Evolutionary conservation across 2,113 vertebrate genomes (phyloP), one percentile per base, ranked within the genome.

Genomic region (Hemichromis elongatus): DNA sequence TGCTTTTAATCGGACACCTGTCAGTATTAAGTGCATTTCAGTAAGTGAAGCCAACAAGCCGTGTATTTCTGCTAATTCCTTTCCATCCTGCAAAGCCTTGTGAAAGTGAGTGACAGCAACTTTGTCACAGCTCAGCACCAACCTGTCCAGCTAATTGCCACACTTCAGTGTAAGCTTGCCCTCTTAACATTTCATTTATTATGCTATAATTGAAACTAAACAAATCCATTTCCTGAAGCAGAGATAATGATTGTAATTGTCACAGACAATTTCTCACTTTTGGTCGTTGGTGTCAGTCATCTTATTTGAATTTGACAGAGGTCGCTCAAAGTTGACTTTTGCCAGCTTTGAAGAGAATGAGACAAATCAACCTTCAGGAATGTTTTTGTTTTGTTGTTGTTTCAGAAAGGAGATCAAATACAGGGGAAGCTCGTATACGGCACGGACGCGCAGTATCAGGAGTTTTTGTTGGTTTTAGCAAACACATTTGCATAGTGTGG

Each of bases 261-360:
- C 89, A 78, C 66, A 82, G 85, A 89, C 40, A 50, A 37, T 92
- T 68, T 63, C 83, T 91, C 88, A 85, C 47, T 35, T 47, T 35
- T 26, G 24, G 81, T 54, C 19, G 21, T 37, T 42, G 57, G 14
- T 85, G 83, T 88, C 91, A 54, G 37, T 90, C 82, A 82, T 84
- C 33, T 55, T 16, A 16, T 63, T 6, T 70, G 45, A 13, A 52
- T 82, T 55, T 37, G 61, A 47, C 26, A 52, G 70, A 81, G 83
- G 75, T 75, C 73, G 78, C 42, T 84, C 6, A 1, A 35, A 50
- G 75, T 47, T 85, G 19, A 33, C 52, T 9, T 40, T 9, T 2
- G 21, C 30, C 9, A 37, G 35, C 4, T 21, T 79, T 52, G 26
- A 50, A 30, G 26, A 52, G 26, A 75, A 19, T 33, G 9, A 77